phyloP scores from a whole-genome alignment of 2,113 vertebrate genomes.

The Corynorhinus townsendii region DNA sequence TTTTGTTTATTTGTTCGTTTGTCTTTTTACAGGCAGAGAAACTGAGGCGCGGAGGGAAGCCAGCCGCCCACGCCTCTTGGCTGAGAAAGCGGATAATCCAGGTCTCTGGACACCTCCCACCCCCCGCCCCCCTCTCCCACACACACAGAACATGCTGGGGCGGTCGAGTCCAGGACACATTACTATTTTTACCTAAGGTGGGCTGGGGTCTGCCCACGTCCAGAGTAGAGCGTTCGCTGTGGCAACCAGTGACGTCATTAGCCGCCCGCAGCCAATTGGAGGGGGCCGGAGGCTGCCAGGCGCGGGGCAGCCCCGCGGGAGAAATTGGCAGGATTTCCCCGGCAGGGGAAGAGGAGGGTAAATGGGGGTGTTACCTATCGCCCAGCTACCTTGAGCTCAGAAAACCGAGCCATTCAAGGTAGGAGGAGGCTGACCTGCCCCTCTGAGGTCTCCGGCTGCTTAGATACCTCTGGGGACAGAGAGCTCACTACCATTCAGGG shows the following conservation, averaged over 20 bases:
- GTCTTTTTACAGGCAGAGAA: background rate
- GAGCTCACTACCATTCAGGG: background rate
- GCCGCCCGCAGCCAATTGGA: slow-evolving; percentile 36
- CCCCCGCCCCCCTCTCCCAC: too few relatives aligned
- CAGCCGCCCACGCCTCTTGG: background rate
- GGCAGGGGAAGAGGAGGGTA: background rate
- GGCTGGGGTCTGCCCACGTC: slow-evolving; percentile 56
- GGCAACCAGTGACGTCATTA: slow-evolving; percentile 76
- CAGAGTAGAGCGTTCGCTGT: slow-evolving; percentile 59
- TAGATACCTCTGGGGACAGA: background rate
- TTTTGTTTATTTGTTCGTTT: too few relatives aligned
- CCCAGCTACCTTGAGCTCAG: background rate
- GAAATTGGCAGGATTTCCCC: background rate
- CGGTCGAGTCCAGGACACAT: background rate
- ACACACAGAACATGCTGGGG: background rate
- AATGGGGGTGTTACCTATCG: fast-evolving
- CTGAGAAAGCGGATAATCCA: background rate
- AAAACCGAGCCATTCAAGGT: background rate
- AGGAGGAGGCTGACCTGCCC: background rate
- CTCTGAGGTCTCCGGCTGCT: background rate
- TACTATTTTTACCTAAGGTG: slow-evolving; percentile 60
- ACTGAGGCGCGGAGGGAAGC: background rate
- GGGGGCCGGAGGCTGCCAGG: background rate
- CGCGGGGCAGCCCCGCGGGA: background rate
- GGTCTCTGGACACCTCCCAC: background rate